Percentiles rank a stretch among this genome's conserved stretches.
Conservation (phyloP, 2,797 vertebrate genomes). For the Poecilia gillii region DNA sequence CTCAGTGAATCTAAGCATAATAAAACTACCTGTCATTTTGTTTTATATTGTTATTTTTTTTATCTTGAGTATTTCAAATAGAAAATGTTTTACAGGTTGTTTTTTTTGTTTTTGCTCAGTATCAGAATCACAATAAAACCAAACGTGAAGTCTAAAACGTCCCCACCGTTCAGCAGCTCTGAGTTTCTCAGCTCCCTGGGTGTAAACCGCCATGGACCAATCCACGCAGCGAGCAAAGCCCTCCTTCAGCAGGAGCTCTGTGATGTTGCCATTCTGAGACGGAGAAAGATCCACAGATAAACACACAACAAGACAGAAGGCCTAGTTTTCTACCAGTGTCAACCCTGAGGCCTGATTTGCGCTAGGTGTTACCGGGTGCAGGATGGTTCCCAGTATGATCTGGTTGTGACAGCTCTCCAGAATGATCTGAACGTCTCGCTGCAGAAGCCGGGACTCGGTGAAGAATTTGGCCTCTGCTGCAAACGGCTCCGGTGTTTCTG, state of each 20-base stretch:
- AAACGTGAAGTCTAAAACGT: neutral
- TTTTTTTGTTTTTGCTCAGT: neutral
- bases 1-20: too few relatives aligned
- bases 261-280: constrained; percentile 95
- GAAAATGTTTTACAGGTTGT: neutral
- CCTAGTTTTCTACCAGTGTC: neutral
- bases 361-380: constrained; percentile 85
- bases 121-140: neutral
- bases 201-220: constrained; percentile 97
- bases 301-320: neutral
- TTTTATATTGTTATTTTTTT: too few relatives aligned
- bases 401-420: constrained; percentile 98
- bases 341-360: rapidly evolving
- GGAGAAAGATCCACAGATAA: neutral
- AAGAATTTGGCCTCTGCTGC: constrained; percentile 98
- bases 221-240: constrained; percentile 97
- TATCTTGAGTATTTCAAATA: neutral
- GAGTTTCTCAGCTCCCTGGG: constrained; percentile 94
- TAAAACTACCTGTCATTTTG: too few relatives aligned
- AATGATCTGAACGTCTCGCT: constrained; percentile 96
- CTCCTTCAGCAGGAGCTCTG: constrained; percentile 93
- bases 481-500: constrained; percentile 89
- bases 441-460: constrained; percentile 94
- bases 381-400: constrained; percentile 94
- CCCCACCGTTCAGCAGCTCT: constrained; percentile 89